Evolutionary conservation across 2,113 vertebrate genomes (phyloP).

Genomic region (Lepisosteus oculatus): DNA sequence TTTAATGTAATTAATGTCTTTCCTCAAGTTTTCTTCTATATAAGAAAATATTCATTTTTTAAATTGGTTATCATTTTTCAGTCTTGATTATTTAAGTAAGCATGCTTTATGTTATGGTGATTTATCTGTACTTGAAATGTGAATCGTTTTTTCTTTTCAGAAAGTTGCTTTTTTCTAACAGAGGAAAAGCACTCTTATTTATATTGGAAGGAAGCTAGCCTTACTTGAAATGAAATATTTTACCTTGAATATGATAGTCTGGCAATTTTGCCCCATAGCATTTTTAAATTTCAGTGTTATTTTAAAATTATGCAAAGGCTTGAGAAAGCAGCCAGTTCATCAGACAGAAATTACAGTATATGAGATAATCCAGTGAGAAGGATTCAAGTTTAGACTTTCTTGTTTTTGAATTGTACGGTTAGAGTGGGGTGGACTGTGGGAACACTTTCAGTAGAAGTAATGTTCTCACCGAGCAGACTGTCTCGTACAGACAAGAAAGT

Average conservation of each 20-base stretch:
- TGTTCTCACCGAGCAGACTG: too few species aligned
- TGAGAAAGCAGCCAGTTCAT: neutral
- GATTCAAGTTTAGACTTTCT: neutral
- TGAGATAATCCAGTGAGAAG: neutral
- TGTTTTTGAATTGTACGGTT: neutral
- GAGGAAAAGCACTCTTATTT: constrained; percentile 4
- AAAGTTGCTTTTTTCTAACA: neutral
- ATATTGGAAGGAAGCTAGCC: constrained; percentile 16
- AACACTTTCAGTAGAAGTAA: too few species aligned
- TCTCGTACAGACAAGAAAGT: too few species aligned
- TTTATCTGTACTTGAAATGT: constrained; percentile 19
- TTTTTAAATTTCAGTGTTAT: neutral
- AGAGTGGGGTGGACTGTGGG: too few species aligned
- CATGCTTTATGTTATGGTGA: neutral
- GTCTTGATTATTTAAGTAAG: neutral
- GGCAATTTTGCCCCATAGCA: neutral
- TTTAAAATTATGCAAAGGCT: neutral
- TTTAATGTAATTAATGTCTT: neutral
- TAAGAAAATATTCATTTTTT: constrained; percentile 11
- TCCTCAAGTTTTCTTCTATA: constrained; percentile 7
- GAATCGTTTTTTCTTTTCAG: constrained; percentile 11
- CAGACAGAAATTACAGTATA: neutral
- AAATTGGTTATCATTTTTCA: neutral
- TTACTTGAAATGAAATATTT: neutral
- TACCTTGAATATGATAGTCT: constrained; percentile 7